phyloP scores from a whole-genome alignment of 2,113 vertebrate species.

The Hemibates koningsi region DNA sequence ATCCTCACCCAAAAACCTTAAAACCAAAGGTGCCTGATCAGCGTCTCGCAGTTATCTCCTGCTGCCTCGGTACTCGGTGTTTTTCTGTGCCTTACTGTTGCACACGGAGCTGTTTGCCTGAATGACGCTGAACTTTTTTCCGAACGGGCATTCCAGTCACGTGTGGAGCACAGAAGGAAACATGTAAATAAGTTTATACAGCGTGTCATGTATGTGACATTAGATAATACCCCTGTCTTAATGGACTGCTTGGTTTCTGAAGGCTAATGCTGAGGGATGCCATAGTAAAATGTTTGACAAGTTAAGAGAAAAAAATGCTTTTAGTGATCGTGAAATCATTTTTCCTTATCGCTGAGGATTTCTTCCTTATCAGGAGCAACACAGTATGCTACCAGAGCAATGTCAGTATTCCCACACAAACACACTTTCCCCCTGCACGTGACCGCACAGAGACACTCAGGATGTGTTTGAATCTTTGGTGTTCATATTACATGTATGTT shows the following conservation, averaged over 20 bases:
- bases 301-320: slow-evolving; percentile 18
- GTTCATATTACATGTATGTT: slow-evolving; percentile 23
- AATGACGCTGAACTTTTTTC: slow-evolving; percentile 21
- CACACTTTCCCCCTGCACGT: not conserved
- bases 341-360: slow-evolving; percentile 19
- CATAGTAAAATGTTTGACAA: not conserved
- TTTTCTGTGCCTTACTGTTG: slow-evolving; percentile 25
- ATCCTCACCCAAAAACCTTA: slow-evolving; percentile 13
- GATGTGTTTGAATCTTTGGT: slow-evolving; percentile 38
- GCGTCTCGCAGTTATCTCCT: slow-evolving; percentile 4
- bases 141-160: slow-evolving; percentile 57
- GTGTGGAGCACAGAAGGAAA: slow-evolving; percentile 58
- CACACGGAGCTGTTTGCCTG: slow-evolving; percentile 23
- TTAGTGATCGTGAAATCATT: slow-evolving; percentile 31
- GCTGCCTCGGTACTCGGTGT: slow-evolving; percentile 21
- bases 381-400: slow-evolving; percentile 4
- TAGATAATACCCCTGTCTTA: slow-evolving; percentile 32
- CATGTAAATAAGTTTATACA: slow-evolving; percentile 70
- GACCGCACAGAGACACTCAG: slow-evolving; percentile 49
- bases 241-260: slow-evolving; percentile 29
- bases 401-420: slow-evolving; percentile 61
- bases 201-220: slow-evolving; percentile 61
- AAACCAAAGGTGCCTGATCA: slow-evolving; percentile 68
- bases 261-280: not conserved
- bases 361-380: slow-evolving; percentile 20